phyloP scores from a whole-genome alignment of 2,888 invertebrate genomes.

The Saturnia japonica region DNA sequence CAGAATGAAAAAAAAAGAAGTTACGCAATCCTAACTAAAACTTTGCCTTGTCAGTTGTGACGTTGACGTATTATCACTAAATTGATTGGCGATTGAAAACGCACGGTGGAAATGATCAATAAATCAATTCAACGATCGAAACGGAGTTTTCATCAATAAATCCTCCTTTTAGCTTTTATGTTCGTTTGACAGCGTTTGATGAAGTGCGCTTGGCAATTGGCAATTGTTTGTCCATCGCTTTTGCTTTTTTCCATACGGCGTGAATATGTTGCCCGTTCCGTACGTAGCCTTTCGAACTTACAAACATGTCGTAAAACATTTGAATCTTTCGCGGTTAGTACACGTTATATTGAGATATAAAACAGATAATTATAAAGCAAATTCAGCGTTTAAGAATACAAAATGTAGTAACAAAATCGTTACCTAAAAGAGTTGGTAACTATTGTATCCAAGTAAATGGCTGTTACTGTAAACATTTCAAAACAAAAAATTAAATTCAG shows the following conservation, averaged over 20 bases:
- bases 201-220: slow-evolving; percentile 7
- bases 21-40: neutral
- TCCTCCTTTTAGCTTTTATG: slow-evolving; percentile 10
- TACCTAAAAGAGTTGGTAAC: too few relatives aligned
- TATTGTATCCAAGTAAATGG: too few relatives aligned
- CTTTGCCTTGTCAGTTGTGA: neutral
- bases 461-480: too few relatives aligned
- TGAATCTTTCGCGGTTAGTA: too few relatives aligned
- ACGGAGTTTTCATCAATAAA: neutral
- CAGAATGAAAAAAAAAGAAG: neutral
- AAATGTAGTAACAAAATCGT: too few relatives aligned
- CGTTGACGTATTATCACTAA: slow-evolving; percentile 1
- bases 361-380: too few relatives aligned
- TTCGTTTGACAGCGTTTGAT: slow-evolving; percentile 16
- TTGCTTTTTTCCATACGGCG: neutral
- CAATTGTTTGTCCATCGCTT: neutral
- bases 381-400: too few relatives aligned
- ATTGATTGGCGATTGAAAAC: slow-evolving; percentile 10
- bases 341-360: too few relatives aligned
- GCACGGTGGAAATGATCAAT: slow-evolving; percentile 3
- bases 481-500: too few relatives aligned
- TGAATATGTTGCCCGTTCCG: neutral
- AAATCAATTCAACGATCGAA: slow-evolving; percentile 12
- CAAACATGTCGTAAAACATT: too few relatives aligned
- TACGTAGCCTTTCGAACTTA: neutral